A percentile compares a stretch with the other conserved stretches of the same genome.
Evolutionary conservation across 2,888 invertebrate species (phyloP).

Genomic region (Fragum whitleyi): DNA sequence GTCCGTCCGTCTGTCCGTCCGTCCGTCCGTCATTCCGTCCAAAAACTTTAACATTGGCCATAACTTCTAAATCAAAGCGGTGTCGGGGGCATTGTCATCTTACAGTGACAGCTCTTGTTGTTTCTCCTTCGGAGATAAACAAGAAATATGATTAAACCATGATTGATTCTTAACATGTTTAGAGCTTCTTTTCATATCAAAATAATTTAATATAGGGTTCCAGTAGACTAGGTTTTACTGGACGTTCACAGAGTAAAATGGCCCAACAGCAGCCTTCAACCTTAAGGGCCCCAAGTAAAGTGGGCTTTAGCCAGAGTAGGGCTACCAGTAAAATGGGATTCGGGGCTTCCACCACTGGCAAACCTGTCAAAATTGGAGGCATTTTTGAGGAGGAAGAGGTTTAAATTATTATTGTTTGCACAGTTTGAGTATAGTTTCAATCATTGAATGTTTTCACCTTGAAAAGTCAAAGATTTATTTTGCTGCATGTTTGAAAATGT

Average conservation of each 20-base stretch:
- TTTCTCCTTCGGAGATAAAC: no score
- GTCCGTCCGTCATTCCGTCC: no score
- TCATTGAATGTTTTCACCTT: background rate
- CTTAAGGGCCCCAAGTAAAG: slow-evolving; percentile 20
- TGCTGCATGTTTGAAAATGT: background rate
- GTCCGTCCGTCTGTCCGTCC: no score
- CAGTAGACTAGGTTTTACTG: slow-evolving; percentile 43
- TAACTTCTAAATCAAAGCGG: no score
- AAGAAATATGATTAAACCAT: no score
- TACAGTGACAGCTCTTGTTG: no score
- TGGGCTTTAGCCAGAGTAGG: slow-evolving; percentile 25
- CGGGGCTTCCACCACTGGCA: slow-evolving; percentile 17
- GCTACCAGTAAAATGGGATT: slow-evolving; percentile 52
- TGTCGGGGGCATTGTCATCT: no score
- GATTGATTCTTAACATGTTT: no score
- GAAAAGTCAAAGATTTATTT: no score
- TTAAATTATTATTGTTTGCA: slow-evolving; percentile 15
- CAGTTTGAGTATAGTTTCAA: background rate
- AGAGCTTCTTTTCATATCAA: no score
- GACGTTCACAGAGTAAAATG: slow-evolving; percentile 34
- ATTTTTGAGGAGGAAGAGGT: slow-evolving; percentile 48
- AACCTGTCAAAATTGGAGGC: slow-evolving; percentile 38
- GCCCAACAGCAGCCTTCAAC: background rate
- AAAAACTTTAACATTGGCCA: no score
- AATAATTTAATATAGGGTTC: slow-evolving; percentile 25